A percentile compares a stretch with the other conserved stretches of the same genome.
phyloP scores from a whole-genome alignment of 2,113 vertebrate genomes.

The Carlito syrichta region DNA sequence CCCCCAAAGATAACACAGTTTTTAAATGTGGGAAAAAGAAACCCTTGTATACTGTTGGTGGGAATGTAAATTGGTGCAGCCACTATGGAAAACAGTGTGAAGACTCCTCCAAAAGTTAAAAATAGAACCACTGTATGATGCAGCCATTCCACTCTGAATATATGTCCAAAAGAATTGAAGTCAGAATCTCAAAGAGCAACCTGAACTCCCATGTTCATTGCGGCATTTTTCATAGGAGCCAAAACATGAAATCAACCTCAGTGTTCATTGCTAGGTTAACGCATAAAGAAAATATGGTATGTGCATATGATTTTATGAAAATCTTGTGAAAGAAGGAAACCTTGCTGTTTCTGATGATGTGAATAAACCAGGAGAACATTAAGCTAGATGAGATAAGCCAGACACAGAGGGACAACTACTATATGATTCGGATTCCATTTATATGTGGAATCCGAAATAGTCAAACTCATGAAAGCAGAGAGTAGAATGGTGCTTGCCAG shows the following conservation, averaged over 20 bases:
- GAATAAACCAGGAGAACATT: neutral
- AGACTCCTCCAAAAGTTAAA: neutral
- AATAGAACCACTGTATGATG: neutral
- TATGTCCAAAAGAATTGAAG: neutral
- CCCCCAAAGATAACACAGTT: neutral
- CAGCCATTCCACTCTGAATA: neutral
- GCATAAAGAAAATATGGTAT: neutral
- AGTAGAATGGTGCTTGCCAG: neutral
- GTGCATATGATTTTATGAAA: neutral
- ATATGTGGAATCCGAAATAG: neutral
- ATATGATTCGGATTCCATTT: neutral
- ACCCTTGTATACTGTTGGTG: fast-evolving
- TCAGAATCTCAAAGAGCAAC: neutral
- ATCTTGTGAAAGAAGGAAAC: too few relatives aligned
- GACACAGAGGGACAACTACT: neutral
- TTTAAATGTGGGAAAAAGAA: neutral
- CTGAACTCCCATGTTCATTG: neutral
- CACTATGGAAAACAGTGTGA: neutral
- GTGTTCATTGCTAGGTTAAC: fast-evolving
- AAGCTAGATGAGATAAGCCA: neutral
- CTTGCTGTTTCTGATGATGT: neutral
- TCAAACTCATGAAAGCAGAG: neutral
- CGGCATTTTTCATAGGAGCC: neutral
- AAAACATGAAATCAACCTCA: neutral
- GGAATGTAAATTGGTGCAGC: neutral